A percentile compares a stretch with the other conserved stretches of the same genome.
These are phyloP conservation scores for Parauchenoglanis punctatus DNA, from an alignment of 2,797 vertebrate genomes.

Conservation along the genomic window DNA sequence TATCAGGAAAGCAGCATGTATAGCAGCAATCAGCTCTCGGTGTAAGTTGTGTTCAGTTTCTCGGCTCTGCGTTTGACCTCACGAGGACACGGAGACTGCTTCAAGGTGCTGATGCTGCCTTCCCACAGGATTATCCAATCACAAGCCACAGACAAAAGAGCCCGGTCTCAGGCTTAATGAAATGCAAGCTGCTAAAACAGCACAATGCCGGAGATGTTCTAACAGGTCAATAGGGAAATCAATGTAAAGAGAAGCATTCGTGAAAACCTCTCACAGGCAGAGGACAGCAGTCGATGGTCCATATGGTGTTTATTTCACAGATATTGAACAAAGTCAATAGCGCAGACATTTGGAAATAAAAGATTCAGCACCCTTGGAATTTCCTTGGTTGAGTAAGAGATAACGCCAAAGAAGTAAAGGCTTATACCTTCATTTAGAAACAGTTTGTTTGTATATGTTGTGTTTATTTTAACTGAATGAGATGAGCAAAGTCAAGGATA, in stretches of 20 bases:
- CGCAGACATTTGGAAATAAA: conserved; percentile 11
- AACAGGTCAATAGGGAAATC: conserved; percentile 36
- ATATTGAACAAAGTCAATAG: conserved; percentile 27
- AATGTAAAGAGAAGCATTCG: conserved; percentile 43
- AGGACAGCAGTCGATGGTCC: conserved; percentile 32
- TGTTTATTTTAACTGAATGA: background rate
- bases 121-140: conserved; percentile 36
- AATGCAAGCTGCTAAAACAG: conserved; percentile 41
- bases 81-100: conserved; percentile 1
- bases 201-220: conserved; percentile 31
- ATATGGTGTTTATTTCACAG: conserved; percentile 1
- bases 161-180: conserved; percentile 39
- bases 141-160: conserved; percentile 35
- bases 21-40: conserved; percentile 10
- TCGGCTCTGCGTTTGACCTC: background rate
- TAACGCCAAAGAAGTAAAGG: background rate
- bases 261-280: conserved; percentile 19
- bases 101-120: conserved; percentile 23
- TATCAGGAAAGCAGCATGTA: background rate
- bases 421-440: background rate
- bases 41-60: background rate
- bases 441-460: background rate
- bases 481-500: background rate
- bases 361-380: background rate
- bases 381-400: background rate